Conservation (phyloP, 2,797 vertebrate species). For the Bovichtus diacanthus region DNA sequence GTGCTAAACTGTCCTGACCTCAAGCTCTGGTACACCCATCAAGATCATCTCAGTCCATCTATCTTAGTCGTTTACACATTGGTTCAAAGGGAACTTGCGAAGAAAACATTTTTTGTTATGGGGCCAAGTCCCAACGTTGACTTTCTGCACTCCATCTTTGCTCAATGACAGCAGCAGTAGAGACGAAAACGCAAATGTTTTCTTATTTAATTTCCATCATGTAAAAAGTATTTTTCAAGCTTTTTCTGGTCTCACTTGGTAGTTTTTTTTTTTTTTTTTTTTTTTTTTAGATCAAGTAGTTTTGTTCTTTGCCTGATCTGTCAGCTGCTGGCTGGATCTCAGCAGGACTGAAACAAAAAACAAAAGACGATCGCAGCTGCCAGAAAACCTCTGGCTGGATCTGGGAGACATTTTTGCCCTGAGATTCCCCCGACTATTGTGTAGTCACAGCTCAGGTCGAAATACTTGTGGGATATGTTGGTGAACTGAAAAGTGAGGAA, state of each 20-base stretch:
- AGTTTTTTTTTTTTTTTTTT: no score
- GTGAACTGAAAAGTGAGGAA: conserved; percentile 13
- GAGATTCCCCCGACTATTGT: conserved; percentile 14
- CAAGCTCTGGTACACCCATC: background rate
- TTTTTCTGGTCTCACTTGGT: background rate
- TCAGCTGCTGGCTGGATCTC: background rate
- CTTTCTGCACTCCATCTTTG: background rate
- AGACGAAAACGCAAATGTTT: background rate
- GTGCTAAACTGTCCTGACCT: background rate
- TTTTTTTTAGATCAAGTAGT: background rate
- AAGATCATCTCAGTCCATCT: no score
- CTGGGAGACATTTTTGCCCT: conserved; percentile 3
- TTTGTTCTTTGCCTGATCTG: conserved; percentile 1
- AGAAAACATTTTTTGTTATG: no score
- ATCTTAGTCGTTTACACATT: no score
- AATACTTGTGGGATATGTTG: conserved; percentile 18
- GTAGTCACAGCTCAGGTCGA: conserved; percentile 2
- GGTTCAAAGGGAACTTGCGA: background rate
- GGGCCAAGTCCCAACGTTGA: background rate
- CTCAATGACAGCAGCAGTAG: background rate
- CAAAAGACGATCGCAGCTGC: conserved; percentile 30
- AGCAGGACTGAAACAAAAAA: conserved; percentile 31
- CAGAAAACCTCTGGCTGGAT: conserved; percentile 32
- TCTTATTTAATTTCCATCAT: background rate
- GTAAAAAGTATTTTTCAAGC: background rate